Percentiles rank a stretch among this genome's conserved stretches.
Conservation (phyloP, 2,888 invertebrate genomes). For the Chaetoderma sp. region DNA sequence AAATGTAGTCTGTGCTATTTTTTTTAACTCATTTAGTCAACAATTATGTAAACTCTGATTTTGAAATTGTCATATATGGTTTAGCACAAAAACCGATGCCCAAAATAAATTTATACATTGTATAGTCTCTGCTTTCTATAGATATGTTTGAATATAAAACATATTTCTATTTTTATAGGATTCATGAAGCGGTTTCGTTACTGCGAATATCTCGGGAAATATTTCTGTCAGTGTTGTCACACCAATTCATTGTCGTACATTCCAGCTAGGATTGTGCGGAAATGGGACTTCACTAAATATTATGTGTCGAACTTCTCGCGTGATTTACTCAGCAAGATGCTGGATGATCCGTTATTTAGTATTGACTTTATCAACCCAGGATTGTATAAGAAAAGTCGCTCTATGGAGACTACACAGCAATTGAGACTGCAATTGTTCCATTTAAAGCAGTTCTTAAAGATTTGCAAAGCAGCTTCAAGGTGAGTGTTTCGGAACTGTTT, state of each 20-base stretch:
- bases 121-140: too few species aligned
- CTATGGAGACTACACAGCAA: conserved; percentile 75
- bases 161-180: conserved; percentile 54
- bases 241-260: conserved; percentile 81
- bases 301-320: conserved; percentile 86
- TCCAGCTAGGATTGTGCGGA: conserved; percentile 71
- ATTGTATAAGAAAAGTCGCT: conserved; percentile 77
- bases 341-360: conserved; percentile 82
- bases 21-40: too few species aligned
- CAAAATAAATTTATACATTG: too few species aligned
- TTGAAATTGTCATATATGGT: too few species aligned
- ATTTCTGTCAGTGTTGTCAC: conserved; percentile 89
- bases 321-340: conserved; percentile 82
- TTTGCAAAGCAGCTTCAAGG: conserved; percentile 78
- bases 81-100: too few species aligned
- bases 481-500: conserved; percentile 29
- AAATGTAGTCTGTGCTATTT: too few species aligned
- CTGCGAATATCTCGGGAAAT: conserved; percentile 86
- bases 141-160: too few species aligned
- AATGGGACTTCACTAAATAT: conserved; percentile 76
- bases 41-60: too few species aligned
- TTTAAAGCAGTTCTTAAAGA: conserved; percentile 81
- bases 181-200: conserved; percentile 83
- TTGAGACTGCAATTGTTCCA: conserved; percentile 78
- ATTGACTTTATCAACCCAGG: conserved; percentile 79